These are phyloP conservation scores for Bovichtus diacanthus DNA, from an alignment of 2,797 vertebrate genomes.

Conservation along the genomic window DNA sequence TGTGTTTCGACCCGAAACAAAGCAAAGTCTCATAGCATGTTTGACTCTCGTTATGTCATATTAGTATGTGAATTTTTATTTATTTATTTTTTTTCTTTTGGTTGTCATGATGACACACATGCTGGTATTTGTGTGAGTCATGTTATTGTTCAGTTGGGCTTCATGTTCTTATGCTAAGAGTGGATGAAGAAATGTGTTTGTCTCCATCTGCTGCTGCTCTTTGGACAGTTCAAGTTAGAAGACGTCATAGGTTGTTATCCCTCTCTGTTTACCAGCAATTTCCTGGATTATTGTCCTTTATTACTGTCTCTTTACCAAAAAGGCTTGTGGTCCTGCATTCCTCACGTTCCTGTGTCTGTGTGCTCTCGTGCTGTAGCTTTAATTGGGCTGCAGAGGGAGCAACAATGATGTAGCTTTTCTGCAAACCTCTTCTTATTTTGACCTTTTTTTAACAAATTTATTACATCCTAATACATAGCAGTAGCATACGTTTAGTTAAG, in stretches of 20 bases:
- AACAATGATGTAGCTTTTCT: slow-evolving; percentile 10
- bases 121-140: slow-evolving; percentile 46
- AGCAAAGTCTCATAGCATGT: background rate
- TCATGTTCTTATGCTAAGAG: background rate
- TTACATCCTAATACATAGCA: background rate
- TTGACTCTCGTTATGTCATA: no score
- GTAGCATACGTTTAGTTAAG: background rate
- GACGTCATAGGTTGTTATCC: background rate
- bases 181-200: slow-evolving; percentile 10
- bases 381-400: slow-evolving; percentile 59
- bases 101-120: slow-evolving; percentile 10
- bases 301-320: background rate
- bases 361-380: slow-evolving; percentile 10
- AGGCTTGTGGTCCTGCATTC: slow-evolving; percentile 43
- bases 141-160: background rate
- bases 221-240: slow-evolving; percentile 6
- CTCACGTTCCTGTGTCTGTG: slow-evolving; percentile 47
- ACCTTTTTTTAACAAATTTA: no score
- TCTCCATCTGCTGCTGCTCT: slow-evolving; percentile 56
- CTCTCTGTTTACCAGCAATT: slow-evolving; percentile 8
- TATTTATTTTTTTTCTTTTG: no score
- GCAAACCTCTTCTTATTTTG: background rate
- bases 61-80: no score
- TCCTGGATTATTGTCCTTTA: slow-evolving; percentile 16
- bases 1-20: slow-evolving; percentile 1